Evolutionary conservation across 2,113 vertebrate species (phyloP).

Genomic region (Montifringilla adamsi): DNA sequence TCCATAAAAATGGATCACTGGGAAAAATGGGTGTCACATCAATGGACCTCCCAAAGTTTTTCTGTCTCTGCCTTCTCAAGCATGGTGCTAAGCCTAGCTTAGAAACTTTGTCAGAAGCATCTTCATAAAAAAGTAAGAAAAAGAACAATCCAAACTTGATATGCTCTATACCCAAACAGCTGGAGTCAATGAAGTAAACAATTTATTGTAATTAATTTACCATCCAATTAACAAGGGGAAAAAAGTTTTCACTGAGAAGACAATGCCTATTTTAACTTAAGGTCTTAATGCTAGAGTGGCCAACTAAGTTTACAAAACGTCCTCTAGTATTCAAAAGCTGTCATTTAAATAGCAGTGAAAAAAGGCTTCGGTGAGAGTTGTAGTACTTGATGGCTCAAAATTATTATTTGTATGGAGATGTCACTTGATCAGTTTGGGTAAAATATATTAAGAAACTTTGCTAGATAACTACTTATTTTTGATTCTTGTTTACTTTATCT

Average conservation of each 20-base stretch:
- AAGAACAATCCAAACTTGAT: neutral
- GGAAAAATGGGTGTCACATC: neutral
- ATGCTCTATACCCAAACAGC: neutral
- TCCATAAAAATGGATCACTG: neutral
- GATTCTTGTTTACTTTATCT: neutral
- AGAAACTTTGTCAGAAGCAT: neutral
- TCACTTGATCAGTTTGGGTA: neutral
- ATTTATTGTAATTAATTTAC: neutral
- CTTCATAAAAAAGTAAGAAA: neutral
- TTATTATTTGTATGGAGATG: neutral
- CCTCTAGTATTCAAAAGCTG: neutral
- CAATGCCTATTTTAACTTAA: neutral
- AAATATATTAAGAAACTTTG: neutral
- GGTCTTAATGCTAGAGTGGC: neutral
- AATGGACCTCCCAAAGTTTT: neutral
- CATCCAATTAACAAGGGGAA: neutral
- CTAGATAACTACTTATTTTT: neutral
- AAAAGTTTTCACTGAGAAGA: neutral
- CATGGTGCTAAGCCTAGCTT: neutral
- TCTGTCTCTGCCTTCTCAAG: neutral
- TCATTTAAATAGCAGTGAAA: neutral
- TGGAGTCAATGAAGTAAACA: neutral
- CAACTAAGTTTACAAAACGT: neutral
- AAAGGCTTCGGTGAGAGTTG: neutral
- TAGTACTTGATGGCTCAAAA: neutral